phyloP scores from a whole-genome alignment of 2,113 vertebrate genomes.

The Ginglymostoma cirratum region DNA sequence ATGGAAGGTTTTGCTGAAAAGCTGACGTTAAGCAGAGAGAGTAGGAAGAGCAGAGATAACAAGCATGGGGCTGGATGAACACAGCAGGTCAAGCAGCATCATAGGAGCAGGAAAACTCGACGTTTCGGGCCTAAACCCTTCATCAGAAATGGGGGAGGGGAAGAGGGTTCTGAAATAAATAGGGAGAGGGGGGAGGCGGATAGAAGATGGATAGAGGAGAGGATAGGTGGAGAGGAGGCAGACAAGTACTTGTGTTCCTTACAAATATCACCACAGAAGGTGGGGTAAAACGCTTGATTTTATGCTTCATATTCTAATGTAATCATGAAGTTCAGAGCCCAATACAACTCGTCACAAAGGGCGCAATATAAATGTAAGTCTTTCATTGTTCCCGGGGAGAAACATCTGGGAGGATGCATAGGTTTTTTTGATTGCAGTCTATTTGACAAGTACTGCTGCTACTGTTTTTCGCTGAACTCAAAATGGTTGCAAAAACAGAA shows the following conservation, averaged over 20 bases:
- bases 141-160: too few relatives aligned
- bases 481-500: background rate
- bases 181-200: too few relatives aligned
- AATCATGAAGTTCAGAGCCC: background rate
- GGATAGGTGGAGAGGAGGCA: too few relatives aligned
- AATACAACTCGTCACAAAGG: background rate
- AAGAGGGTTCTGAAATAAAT: too few relatives aligned
- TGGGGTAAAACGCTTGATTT: background rate
- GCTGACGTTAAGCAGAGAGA: background rate
- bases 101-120: too few relatives aligned
- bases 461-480: background rate
- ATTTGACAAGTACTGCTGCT: background rate
- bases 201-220: too few relatives aligned
- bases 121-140: too few relatives aligned
- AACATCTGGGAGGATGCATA: background rate
- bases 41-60: too few relatives aligned
- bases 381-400: background rate
- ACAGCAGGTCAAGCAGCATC: too few relatives aligned
- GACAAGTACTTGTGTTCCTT: too few relatives aligned
- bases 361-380: background rate
- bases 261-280: background rate
- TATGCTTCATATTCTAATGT: background rate
- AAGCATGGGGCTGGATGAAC: too few relatives aligned
- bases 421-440: background rate
- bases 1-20: background rate